Base-by-base conservation (phyloP, 1,140 invertebrate species). In the Cydia strobilella region DNA sequence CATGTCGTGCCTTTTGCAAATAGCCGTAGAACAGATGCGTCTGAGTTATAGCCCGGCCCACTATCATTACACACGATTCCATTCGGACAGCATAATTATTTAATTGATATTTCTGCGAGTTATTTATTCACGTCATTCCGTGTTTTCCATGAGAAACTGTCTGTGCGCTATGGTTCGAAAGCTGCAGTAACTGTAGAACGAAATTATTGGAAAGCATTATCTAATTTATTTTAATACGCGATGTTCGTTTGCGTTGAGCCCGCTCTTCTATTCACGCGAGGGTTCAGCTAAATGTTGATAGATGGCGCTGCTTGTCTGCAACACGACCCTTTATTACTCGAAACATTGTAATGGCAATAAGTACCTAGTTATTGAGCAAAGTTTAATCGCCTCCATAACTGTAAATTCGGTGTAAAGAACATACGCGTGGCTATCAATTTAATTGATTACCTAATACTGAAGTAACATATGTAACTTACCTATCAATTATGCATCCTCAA, bases 61-160 rank as follows among this genome's bases (percentile, higher is more conserved):
- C 90, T 92, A 90, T 92, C 86, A 92, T 92, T 92, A 92, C 89
- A 86, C 82, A 86, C 88, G 87, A 91, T 90, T 90, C 86, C 89
- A 90, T 90, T 91, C 90, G 84, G 90, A 92, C 90, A 92, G 88
- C 85, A 89, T 92, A 92, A 92, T 92, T 92, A 87, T 92, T 92
- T 92, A 92, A 92, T 92, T 92, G 90, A 91, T 92, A 92, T 92
- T 92, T 91, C 90, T 90, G 86, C 86, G 73, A 89, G 90, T 91
- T 92, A 92, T 92, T 90, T 91, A 89, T 92, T 87, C 88, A 89
- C 88, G 83, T 91, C 90, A 89, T 89, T 89, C 75, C 82, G 80
- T 89, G 86, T 88, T 88, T 85, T 84, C 83, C 84, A 86, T 83
- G 86, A 87, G 87, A 90, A 87, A 85, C 79, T 75, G 78, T 75